Evolutionary conservation across 1,140 invertebrate genomes (phyloP).

Genomic region (Anoplolepis gracilipes): DNA sequence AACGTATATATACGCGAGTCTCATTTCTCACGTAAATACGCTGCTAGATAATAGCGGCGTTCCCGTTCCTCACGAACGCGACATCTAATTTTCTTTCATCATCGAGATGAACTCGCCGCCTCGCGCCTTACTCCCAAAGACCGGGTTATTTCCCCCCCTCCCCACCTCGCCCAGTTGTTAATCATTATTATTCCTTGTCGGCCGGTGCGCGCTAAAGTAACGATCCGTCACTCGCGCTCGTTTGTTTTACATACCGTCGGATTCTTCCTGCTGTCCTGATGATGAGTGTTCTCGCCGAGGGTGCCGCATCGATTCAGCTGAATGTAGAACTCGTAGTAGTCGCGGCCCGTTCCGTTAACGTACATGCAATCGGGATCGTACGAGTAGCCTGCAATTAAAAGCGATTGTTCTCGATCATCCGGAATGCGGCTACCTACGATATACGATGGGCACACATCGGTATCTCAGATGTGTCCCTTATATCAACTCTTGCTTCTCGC

Average conservation of each 20-base stretch:
- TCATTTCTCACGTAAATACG: constrained; percentile 21
- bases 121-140: neutral
- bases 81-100: constrained; percentile 49
- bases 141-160: constrained; percentile 2
- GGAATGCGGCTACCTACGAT: constrained; percentile 1
- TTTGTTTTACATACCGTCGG: constrained; percentile 90
- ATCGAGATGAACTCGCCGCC: constrained; percentile 17
- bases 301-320: constrained; percentile 97
- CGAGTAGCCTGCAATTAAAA: constrained; percentile 92
- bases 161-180: neutral
- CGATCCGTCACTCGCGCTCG: neutral
- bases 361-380: constrained; percentile 98
- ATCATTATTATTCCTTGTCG: constrained; percentile 67
- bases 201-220: constrained; percentile 38
- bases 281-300: constrained; percentile 94
- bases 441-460: neutral
- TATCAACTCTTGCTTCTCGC: neutral
- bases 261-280: constrained; percentile 93
- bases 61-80: neutral
- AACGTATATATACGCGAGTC: neutral
- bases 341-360: constrained; percentile 95
- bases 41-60: constrained; percentile 1
- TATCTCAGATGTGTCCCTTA: neutral
- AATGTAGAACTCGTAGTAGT: constrained; percentile 97
- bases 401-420: constrained; percentile 66